phyloP scores from a whole-genome alignment of 2,797 vertebrate genomes.

The Enteromius anoplus region DNA sequence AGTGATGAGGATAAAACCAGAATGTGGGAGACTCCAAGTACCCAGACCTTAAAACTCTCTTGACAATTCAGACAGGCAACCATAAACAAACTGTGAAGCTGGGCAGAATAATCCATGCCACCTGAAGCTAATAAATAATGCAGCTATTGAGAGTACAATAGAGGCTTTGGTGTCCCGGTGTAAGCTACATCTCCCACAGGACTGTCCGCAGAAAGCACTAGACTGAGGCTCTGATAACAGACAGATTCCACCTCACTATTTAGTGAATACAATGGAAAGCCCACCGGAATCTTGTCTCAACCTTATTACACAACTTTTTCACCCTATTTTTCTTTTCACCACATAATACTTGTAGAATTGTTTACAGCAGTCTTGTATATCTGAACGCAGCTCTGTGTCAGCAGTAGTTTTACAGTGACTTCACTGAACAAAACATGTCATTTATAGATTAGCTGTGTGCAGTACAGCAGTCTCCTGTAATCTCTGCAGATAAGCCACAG shows the following conservation, averaged over 20 bases:
- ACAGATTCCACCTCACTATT: not conserved
- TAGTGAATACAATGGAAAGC: not conserved
- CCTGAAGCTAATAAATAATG: constrained; percentile 29
- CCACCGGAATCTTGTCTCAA: not conserved
- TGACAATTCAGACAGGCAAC: constrained; percentile 20
- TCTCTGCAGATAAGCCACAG: not conserved
- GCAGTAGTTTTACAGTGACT: not conserved
- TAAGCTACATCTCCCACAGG: not conserved
- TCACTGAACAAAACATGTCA: not conserved
- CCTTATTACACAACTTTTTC: not conserved
- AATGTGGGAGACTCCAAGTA: not conserved
- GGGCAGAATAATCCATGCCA: constrained; percentile 11
- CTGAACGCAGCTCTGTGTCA: not conserved
- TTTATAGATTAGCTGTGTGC: not conserved
- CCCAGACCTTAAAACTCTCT: not conserved
- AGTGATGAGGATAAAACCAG: not conserved
- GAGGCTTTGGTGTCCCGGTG: not conserved
- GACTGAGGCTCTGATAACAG: constrained; percentile 3
- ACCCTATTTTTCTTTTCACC: not conserved
- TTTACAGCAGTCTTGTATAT: not conserved
- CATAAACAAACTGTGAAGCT: constrained; percentile 21
- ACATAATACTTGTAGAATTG: not conserved
- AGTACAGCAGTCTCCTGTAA: not conserved
- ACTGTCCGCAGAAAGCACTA: not conserved
- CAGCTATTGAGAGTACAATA: constrained; percentile 22